Percentiles rank a stretch among this genome's conserved stretches.
These are phyloP conservation scores for Danio aesculapii DNA, from an alignment of 2,797 vertebrate genomes.

Conservation along the genomic window DNA sequence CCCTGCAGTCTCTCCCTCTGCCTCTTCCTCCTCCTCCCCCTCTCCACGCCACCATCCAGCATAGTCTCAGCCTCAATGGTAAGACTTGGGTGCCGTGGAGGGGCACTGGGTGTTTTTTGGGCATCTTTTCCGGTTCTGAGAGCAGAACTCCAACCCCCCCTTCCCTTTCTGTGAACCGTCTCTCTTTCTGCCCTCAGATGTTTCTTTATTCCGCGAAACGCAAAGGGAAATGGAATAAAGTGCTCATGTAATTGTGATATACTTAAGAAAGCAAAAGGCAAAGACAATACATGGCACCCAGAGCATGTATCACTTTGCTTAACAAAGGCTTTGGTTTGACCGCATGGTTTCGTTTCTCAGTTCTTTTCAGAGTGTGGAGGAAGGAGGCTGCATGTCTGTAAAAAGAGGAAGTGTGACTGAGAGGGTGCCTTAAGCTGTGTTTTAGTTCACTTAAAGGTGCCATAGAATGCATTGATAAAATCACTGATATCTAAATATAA, in stretches of 20 bases:
- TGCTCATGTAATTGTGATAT: slow-evolving; percentile 17
- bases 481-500: no score
- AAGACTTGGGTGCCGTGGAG: slow-evolving; percentile 66
- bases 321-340: slow-evolving; percentile 12
- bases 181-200: slow-evolving; percentile 30
- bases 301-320: slow-evolving; percentile 6
- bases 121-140: slow-evolving; percentile 38
- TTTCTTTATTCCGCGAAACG: slow-evolving; percentile 31
- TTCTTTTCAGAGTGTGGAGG: background rate
- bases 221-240: slow-evolving; percentile 4
- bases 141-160: slow-evolving; percentile 19
- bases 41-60: slow-evolving; percentile 92
- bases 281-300: slow-evolving; percentile 11
- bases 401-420: slow-evolving; percentile 16
- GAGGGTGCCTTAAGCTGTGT: background rate
- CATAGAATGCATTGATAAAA: no score
- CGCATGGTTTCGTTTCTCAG: slow-evolving; percentile 1
- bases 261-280: background rate
- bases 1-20: slow-evolving; percentile 95
- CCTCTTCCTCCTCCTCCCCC: slow-evolving; percentile 93
- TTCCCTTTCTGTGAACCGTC: background rate
- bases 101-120: slow-evolving; percentile 36
- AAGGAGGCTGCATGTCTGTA: background rate
- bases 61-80: slow-evolving; percentile 86
- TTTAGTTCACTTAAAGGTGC: background rate